Base-by-base conservation (phyloP, 2,797 vertebrate genomes). In the Mormyrus hasselquistii region DNA sequence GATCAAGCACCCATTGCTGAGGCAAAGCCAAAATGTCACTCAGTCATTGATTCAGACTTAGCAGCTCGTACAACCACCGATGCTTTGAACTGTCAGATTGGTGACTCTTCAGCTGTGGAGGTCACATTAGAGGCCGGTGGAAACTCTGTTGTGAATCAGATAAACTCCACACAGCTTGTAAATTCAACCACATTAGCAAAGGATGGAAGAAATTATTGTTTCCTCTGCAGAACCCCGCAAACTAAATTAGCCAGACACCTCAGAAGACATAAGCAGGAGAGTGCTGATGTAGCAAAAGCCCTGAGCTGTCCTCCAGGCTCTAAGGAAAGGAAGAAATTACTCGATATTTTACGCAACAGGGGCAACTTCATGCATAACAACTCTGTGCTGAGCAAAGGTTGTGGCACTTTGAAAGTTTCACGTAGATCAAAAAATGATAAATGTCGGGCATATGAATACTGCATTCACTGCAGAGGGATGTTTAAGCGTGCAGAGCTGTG, bases 381-480 rank as follows among this genome's bases (percentile, higher is more conserved):
- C 62, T 69, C 38, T 7, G 76, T 82, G 8, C 16, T 82, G 16
- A 82, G 44, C n/a, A 82, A 82, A 47, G 76, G 76, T 9, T n/a
- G 76, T 12, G 44, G 76, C n/a, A 82, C 6, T 47, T 82, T 82
- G 2, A 41, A 47, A 4, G 76, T 82, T 47, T 25, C 38, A 19
- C 76, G 44, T 19, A 14, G 44, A 41, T 82, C 76, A 47, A 47
- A 4, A 82, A n/a, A 82, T 9, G 44, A 47, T n/a, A 9, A 9
- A 3, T 82, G n/a, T 82, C 44, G 76, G n/a, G 22, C 76, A 3
- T 82, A 82, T 47, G 76, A 82, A 47, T 82, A 41, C 76, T 82
- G 76, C 76, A n/a, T 82, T 82, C 44, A 82, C 76, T 82, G 76
- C 76, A 44, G 76, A n/a, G 38, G 76, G 76, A 82, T 82, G 76